Evolutionary conservation across 2,797 vertebrate species (phyloP), one percentile per base, ranked within the genome.

Genomic region (Steatocranus sp.): DNA sequence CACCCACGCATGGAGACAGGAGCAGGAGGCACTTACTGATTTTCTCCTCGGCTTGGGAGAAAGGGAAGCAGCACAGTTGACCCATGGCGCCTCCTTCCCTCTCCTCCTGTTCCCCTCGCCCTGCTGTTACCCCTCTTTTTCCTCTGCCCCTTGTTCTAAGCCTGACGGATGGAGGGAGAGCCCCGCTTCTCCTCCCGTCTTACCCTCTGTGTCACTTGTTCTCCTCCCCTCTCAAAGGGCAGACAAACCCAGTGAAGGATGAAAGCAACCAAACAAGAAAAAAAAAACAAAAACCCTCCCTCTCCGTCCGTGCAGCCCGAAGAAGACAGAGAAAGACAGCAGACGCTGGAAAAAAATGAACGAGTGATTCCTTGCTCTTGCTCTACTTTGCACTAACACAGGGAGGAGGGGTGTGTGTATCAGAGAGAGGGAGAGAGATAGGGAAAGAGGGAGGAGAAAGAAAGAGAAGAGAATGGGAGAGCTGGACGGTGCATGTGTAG

Each of bases 11-110:
- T 76, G 95, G 88, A 96, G 51, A 78, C 75, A 94, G 66, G 96
- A 87, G 88, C 87, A 75, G 82, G 80, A 88, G 82, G 88, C 87
- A 97, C 98, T 99, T 96, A 99, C 98, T 96, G 97, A 97, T 98
- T 95, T 99, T 99, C 80, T 97, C 97, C 91, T 98, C 97, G 3
- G 97, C 96, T 90, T 98, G 95, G 82, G 97, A 97, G 95, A 99
- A 98, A 20, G 98, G 98, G 88, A 99, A 99, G 96, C 98, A 99
- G 97, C 98, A 99, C 85, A 99, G 96, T 96, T 99, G 98, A 92
- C 98, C 98, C 98, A 99, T 99, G 95, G 89, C 91, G 90, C 88
- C 88, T 91, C 94, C 89, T 85, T 88, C 82, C 85, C 89, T 91
- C 81, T 88, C 84, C 90, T 90, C 85, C 81, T 50, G 50, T 56